A percentile compares a stretch with the other conserved stretches of the same genome.
Conservation (phyloP, 2,113 vertebrate species). For the Brachyhypopomus occidentalis region DNA sequence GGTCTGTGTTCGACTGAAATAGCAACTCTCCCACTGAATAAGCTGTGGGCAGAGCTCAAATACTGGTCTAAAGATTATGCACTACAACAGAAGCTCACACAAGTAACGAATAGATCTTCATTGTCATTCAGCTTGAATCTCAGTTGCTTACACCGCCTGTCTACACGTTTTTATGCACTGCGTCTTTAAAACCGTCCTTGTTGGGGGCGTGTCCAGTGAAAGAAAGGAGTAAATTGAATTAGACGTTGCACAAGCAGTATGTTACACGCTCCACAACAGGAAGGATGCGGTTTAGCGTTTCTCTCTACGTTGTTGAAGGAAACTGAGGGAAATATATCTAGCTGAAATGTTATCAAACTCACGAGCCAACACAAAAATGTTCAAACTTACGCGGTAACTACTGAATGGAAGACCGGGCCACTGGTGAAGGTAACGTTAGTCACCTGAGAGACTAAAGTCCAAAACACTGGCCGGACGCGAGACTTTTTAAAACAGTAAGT, state of each 20-base stretch:
- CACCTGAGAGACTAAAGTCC: constrained; percentile 18
- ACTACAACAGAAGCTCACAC: not conserved
- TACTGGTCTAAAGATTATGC: not conserved
- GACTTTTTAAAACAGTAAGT: constrained; percentile 29
- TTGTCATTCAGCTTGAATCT: not conserved
- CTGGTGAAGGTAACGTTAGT: not conserved
- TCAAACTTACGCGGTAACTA: not conserved
- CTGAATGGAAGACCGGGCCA: not conserved
- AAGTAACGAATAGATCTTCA: constrained; percentile 11
- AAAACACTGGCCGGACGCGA: constrained; percentile 2
- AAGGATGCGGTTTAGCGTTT: constrained; percentile 45
- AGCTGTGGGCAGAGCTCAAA: not conserved
- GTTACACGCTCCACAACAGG: constrained; percentile 12
- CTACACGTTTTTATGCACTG: not conserved
- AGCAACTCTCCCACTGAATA: not conserved
- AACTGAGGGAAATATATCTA: not conserved
- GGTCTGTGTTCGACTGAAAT: not conserved
- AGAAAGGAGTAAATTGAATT: constrained; percentile 19
- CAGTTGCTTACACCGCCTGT: not conserved
- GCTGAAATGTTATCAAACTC: not conserved
- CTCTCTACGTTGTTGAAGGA: not conserved
- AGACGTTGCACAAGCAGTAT: not conserved
- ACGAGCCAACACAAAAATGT: not conserved
- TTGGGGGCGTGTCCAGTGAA: constrained; percentile 1
- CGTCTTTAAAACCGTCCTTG: constrained; percentile 27